phyloP scores from a whole-genome alignment of 2,888 invertebrate genomes.

The Argyresthia goedartella region DNA sequence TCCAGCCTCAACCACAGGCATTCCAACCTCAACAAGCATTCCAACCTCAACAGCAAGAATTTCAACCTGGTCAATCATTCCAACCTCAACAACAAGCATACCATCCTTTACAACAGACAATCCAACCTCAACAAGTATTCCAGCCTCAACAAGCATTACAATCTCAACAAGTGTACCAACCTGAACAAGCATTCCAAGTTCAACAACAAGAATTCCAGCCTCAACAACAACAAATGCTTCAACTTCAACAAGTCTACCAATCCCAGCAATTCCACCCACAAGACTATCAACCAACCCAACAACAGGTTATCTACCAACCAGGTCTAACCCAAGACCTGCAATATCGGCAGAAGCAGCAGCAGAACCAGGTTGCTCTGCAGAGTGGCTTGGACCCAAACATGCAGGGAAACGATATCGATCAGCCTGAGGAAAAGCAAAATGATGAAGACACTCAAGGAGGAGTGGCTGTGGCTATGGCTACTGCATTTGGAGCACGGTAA shows the following conservation, averaged over 20 bases:
- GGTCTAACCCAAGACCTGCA: conserved; percentile 18
- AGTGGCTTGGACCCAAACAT: conserved; percentile 39
- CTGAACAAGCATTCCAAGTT: neutral
- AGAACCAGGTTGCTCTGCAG: conserved; percentile 24
- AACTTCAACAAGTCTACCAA: conserved; percentile 2
- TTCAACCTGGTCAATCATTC: no score
- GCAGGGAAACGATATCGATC: conserved; percentile 42
- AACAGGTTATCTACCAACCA: conserved; percentile 19
- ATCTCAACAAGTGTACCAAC: conserved; percentile 10
- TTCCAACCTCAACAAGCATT: conserved; percentile 5
- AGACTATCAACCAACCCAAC: conserved; percentile 16
- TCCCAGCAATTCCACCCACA: conserved; percentile 10
- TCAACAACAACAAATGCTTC: neutral
- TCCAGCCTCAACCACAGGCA: neutral
- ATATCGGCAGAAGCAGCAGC: conserved; percentile 10
- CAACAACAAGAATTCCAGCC: neutral
- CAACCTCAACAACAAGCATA: neutral
- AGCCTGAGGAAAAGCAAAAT: conserved; percentile 26
- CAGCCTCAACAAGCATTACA: conserved; percentile 1
- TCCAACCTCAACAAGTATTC: neutral
- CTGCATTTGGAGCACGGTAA: conserved; percentile 58
- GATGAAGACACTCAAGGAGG: conserved; percentile 24
- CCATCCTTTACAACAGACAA: neutral
- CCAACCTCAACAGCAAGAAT: neutral
- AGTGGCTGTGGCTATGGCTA: conserved; percentile 48